Evolutionary conservation across 64 coral and sea anemone species (phyloP), one percentile per base, ranked within the genome.

Genomic region (Stichodactyla mertensii): DNA sequence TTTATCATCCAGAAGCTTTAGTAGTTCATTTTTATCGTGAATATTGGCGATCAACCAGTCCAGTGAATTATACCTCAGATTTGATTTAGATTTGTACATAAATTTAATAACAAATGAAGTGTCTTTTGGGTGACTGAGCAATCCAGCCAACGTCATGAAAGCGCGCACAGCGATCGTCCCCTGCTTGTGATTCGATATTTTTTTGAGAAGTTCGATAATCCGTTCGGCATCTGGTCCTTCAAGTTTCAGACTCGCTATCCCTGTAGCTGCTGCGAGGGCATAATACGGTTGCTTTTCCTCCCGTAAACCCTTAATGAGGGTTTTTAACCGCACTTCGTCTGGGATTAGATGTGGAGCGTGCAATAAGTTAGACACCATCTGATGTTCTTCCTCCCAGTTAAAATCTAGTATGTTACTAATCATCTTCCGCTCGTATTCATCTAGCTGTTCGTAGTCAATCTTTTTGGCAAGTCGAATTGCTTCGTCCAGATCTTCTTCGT

Each of bases 351-450:
- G 93, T 18, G 97, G 97, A 78, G 93, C 94, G 66, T 99, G 97
- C 22, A 99, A 82, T 19, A 99, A 88, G 86, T 99, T 99, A 6
- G 97, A 99, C 10, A 99, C 93, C 97, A 99, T 99, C 55, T 92
- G 97, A 51, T 86, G 88, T 77, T 99, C 93, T 70, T 87, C 88
- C 55, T 92, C 87, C 97, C 97, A 99, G 82, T 99, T 99, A 88
- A 86, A 92, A 23, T 99, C 93, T 84, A 99, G 45, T 26, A 99
- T 92, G 67, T 95, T 99, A 27, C 10, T 86, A 19, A 99, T 85
- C 97, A 99, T 99, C 22, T 88, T 85, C 31, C 94, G 88, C 54
- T 99, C 90, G 87, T 99, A 95, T 18, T 92, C 92, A 24, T 90
- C 88, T 14, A 93, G 84, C 23, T 89, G 86, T 26, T 53, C 84